phyloP scores from a whole-genome alignment of 2,888 invertebrate genomes.

The Hirtodrosophila histrioides region DNA sequence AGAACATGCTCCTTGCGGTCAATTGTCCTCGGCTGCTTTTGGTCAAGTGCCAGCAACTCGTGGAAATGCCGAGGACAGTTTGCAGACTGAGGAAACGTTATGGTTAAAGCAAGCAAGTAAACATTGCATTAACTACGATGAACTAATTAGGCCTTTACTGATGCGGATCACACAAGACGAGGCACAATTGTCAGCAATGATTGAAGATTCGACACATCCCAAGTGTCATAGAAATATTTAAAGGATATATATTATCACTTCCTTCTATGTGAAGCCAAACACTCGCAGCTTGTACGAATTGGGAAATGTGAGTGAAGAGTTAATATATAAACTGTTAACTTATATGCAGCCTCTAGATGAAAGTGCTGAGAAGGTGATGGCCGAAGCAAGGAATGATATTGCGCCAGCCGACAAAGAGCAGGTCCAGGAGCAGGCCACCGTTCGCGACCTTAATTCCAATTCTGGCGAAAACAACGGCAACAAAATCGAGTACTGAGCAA shows the following conservation, averaged over 20 bases:
- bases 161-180: constrained; percentile 2
- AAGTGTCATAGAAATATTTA: constrained; percentile 23
- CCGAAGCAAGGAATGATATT: background rate
- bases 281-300: constrained; percentile 24
- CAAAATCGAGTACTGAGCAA: constrained; percentile 6
- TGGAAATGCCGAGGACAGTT: too few relatives aligned
- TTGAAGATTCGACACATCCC: constrained; percentile 3
- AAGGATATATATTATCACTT: constrained; percentile 39
- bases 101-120: background rate
- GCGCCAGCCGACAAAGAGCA: background rate
- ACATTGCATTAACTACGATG: constrained; percentile 31
- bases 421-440: too few relatives aligned
- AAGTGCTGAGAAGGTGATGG: constrained; percentile 2
- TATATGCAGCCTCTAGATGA: constrained; percentile 30
- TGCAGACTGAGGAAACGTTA: too few relatives aligned
- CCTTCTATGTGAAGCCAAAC: constrained; percentile 41
- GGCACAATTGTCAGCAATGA: constrained; percentile 2
- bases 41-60: too few relatives aligned
- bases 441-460: too few relatives aligned
- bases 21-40: too few relatives aligned
- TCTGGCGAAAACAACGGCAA: background rate
- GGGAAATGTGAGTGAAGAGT: background rate
- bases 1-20: too few relatives aligned
- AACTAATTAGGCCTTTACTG: constrained; percentile 28
- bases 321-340: constrained; percentile 21